Evolutionary conservation across 2,888 invertebrate genomes (phyloP).

Genomic region (Parthenolecanium corni): DNA sequence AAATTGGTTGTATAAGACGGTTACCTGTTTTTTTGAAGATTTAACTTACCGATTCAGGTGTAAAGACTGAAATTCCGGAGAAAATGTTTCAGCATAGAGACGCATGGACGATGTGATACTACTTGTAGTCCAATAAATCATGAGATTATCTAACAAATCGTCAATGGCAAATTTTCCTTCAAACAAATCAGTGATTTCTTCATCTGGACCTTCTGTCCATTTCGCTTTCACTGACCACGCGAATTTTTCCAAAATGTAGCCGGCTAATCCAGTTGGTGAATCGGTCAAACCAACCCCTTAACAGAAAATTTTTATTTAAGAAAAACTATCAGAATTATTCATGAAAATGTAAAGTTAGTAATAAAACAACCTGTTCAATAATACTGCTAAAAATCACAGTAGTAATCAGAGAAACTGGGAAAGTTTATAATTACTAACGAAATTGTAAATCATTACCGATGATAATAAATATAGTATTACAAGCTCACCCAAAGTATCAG

Average conservation of each 20-base stretch:
- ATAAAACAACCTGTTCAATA: no score
- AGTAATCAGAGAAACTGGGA: no score
- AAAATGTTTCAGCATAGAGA: conserved; percentile 55
- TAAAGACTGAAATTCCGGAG: background rate
- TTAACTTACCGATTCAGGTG: conserved; percentile 18
- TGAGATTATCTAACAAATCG: conserved; percentile 61
- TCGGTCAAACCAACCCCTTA: conserved; percentile 58
- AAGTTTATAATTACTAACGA: no score
- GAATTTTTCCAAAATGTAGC: conserved; percentile 84
- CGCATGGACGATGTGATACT: conserved; percentile 63
- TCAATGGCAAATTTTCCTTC: conserved; percentile 50
- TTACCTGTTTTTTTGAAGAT: no score
- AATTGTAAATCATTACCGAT: no score
- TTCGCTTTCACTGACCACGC: conserved; percentile 53
- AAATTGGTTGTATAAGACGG: no score
- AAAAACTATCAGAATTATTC: no score
- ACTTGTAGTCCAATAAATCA: conserved; percentile 68
- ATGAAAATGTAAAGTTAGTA: no score
- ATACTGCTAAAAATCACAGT: no score
- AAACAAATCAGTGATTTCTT: conserved; percentile 36
- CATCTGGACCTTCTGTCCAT: conserved; percentile 53
- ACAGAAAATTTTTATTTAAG: no score
- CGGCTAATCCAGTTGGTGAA: conserved; percentile 74
- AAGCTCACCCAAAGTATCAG: conserved; percentile 66
- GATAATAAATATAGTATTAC: no score